Conservation (phyloP, 2,888 invertebrate species). For the Alentia gelatinosa region DNA sequence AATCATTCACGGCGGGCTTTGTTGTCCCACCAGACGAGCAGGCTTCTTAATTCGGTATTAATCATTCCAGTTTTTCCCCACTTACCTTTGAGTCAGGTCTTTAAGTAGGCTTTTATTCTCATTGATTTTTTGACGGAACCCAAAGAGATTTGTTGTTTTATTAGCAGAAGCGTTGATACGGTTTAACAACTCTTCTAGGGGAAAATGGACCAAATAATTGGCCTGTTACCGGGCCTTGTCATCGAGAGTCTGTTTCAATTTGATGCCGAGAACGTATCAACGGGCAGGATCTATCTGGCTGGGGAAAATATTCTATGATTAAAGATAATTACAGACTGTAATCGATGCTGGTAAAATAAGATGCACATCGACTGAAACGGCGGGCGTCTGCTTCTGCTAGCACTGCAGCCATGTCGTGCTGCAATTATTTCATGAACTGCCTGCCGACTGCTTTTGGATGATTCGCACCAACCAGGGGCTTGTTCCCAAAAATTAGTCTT, state of each 20-base stretch:
- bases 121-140: background rate
- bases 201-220: slow-evolving; percentile 22
- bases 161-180: background rate
- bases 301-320: slow-evolving; percentile 21
- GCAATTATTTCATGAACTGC: slow-evolving; percentile 29
- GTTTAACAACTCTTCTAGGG: background rate
- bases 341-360: background rate
- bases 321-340: slow-evolving; percentile 25
- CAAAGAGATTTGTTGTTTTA: background rate
- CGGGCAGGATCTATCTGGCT: background rate
- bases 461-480: background rate
- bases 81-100: background rate
- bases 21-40: background rate
- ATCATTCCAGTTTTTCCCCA: background rate
- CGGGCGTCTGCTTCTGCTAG: background rate
- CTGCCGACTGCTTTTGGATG: background rate
- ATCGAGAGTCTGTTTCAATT: background rate
- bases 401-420: background rate
- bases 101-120: background rate
- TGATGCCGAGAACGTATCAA: background rate
- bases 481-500: background rate
- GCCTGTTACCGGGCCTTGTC: background rate
- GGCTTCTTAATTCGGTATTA: background rate
- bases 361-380: background rate
- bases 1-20: background rate